Evolutionary conservation across 2,888 invertebrate species (phyloP), one percentile per base, ranked within the genome.

Genomic region (Steinernema hermaphroditum): DNA sequence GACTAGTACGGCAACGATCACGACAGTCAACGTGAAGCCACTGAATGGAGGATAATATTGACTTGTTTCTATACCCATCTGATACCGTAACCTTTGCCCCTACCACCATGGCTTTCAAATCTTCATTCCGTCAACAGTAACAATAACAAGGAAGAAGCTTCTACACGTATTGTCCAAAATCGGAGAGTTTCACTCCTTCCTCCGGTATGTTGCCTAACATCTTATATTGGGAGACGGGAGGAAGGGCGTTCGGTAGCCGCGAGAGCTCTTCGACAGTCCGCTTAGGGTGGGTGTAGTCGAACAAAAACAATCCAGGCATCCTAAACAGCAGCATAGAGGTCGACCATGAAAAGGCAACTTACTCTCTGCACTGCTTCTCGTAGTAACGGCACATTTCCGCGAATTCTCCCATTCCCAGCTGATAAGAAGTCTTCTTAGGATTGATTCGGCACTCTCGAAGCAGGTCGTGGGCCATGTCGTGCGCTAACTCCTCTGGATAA

Each of bases 241-340:
- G 82, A 1, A 82, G 43, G 16, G 82, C 77, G 50, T 76, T 73
- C n/a, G 74, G 74, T 8, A 70, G 50, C n/a, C 79, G 57, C n/a
- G 77, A 72, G n/a, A 85, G 75, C 29, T 54, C 71, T 22, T 78
- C 81, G 1, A 85, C 46, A 6, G 79, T 79, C 70, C 68, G 69
- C 22, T 77, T 72, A 62, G 75, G 76, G 62, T 81, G 74, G 9
- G 77, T 76, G 72, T 83, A 81, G 69, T 86, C 79, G 76, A 81
- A 86, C n/a, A 76, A 74, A 72, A 83, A 86, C 29, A 86, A 75
- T 2, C 86, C 86, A 16, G 86, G 86, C 24, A 78, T 74, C 72
- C 83, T 83, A 76, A n/a, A 78, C 75, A 54, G 22, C n/a, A 44
- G 1, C 37, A 6, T 16, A 54, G 70, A n/a, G 41, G 22, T 14